Conservation (phyloP, 2,888 invertebrate genomes). For the Drosophila rubida region DNA sequence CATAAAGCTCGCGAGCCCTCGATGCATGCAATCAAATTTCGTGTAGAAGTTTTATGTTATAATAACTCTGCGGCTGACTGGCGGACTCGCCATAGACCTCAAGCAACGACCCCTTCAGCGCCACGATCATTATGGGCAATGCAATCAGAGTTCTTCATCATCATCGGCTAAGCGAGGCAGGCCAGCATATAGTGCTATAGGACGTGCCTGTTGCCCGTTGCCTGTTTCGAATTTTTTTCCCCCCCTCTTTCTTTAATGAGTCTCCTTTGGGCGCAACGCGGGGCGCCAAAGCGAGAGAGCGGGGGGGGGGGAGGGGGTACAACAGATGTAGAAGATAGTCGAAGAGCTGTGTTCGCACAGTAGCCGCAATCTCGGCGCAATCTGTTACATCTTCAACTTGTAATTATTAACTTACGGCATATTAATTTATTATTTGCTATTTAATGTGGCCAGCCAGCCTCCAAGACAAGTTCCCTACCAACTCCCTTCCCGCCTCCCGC, state of each 20-base stretch:
- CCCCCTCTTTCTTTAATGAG: slow-evolving; percentile 71
- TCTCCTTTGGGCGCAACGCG: slow-evolving; percentile 58
- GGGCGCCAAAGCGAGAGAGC: slow-evolving; percentile 33
- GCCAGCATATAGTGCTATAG: slow-evolving; percentile 9
- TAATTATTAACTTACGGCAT: slow-evolving; percentile 80
- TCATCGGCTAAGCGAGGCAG: neutral
- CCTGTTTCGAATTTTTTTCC: neutral
- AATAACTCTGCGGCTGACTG: slow-evolving; percentile 8
- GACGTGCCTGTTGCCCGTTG: slow-evolving; percentile 38
- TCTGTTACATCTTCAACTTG: slow-evolving; percentile 70
- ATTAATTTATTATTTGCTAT: slow-evolving; percentile 80
- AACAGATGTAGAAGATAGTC: slow-evolving; percentile 53
- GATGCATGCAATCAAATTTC: neutral
- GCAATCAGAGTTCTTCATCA: slow-evolving; percentile 9
- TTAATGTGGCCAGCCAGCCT: slow-evolving; percentile 76
- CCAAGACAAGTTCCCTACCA: slow-evolving; percentile 36
- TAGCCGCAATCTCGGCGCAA: slow-evolving; percentile 71
- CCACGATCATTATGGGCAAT: slow-evolving; percentile 20
- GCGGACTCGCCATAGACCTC: neutral
- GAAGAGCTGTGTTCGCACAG: slow-evolving; percentile 56
- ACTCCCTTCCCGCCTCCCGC: neutral
- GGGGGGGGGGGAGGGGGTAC: neutral
- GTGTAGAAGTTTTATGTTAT: slow-evolving; percentile 15
- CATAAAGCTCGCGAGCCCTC: neutral
- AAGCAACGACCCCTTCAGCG: neutral